phyloP scores from a whole-genome alignment of 2,113 vertebrate genomes.

The Lynx canadensis region DNA sequence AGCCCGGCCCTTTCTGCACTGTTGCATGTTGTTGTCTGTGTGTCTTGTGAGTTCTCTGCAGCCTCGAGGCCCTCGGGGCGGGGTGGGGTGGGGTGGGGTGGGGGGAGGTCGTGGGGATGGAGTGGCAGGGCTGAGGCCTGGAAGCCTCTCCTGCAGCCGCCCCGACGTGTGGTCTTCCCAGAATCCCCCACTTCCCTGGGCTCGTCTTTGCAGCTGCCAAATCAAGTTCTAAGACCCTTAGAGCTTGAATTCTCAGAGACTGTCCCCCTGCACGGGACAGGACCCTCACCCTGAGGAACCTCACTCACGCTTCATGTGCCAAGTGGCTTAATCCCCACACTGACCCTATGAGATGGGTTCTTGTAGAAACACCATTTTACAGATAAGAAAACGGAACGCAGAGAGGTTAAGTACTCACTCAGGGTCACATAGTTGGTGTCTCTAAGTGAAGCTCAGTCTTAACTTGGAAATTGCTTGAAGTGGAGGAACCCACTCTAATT shows the following conservation, averaged over 20 bases:
- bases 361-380: background rate
- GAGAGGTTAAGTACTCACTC: background rate
- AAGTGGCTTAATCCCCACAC: background rate
- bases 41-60: slow-evolving; percentile 61
- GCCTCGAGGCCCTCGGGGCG: background rate
- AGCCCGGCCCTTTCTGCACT: background rate
- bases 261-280: accelerated
- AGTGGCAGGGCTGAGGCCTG: background rate
- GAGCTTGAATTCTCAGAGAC: background rate
- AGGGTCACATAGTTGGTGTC: background rate
- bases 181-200: background rate
- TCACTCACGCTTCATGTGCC: background rate
- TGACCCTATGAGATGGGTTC: background rate
- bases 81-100: background rate
- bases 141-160: background rate
- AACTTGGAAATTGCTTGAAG: background rate
- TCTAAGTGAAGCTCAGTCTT: background rate
- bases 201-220: background rate
- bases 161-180: background rate
- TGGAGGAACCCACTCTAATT: too few relatives aligned
- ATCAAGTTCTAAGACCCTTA: background rate
- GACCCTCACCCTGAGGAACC: background rate
- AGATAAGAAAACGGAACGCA: background rate
- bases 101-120: background rate
- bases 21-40: slow-evolving; percentile 66